phyloP scores from a whole-genome alignment of 2,113 vertebrate genomes.

The Theristicus caerulescens region DNA sequence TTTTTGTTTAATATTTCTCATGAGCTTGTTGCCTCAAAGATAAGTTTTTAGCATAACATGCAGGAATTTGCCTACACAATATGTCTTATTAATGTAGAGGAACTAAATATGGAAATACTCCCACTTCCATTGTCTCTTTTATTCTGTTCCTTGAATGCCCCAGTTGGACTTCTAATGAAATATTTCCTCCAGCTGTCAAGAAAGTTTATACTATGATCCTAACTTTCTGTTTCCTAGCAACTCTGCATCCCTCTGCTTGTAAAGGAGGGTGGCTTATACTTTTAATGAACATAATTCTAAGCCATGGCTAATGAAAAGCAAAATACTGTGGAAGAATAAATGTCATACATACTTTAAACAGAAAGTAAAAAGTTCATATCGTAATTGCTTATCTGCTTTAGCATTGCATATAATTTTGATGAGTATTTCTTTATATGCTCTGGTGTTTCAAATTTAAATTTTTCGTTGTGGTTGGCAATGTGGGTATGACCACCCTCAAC shows the following conservation, averaged over 20 bases:
- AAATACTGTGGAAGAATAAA: neutral
- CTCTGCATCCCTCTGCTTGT: neutral
- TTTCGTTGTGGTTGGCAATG: neutral
- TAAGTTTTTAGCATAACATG: neutral
- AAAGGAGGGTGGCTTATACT: neutral
- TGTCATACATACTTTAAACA: neutral
- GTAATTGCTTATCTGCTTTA: neutral
- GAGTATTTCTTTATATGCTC: neutral
- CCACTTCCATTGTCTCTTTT: neutral
- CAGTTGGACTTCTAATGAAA: neutral
- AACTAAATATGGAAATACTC: slow-evolving; percentile 6
- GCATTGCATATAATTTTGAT: neutral
- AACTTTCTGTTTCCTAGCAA: slow-evolving; percentile 54
- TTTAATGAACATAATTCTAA: neutral
- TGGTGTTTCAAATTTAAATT: neutral
- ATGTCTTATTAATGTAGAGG: neutral
- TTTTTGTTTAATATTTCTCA: neutral
- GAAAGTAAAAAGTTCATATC: neutral
- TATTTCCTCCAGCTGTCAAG: slow-evolving; percentile 13
- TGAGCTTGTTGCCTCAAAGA: neutral
- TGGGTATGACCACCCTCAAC: neutral
- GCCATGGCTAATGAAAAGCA: neutral
- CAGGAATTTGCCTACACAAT: neutral
- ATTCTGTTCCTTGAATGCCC: slow-evolving; percentile 1
- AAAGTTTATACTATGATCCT: neutral